A percentile compares a stretch with the other conserved stretches of the same genome.
Evolutionary conservation across 2,797 vertebrate species (phyloP).

Genomic region (Artibeus lituratus): DNA sequence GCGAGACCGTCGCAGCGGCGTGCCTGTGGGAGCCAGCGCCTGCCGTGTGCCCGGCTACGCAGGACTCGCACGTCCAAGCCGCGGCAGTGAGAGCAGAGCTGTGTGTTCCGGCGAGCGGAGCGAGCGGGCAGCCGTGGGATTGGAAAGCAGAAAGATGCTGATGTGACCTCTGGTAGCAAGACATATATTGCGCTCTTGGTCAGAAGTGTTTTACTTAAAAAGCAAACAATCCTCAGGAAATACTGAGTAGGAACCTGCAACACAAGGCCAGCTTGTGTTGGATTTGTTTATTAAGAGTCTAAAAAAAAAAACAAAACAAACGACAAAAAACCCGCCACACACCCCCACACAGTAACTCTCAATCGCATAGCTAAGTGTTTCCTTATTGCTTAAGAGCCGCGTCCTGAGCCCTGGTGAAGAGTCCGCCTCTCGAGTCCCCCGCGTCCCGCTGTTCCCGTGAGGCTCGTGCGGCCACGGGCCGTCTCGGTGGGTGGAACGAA

Average conservation of each 20-base stretch:
- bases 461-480: constrained; percentile 21
- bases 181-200: constrained; percentile 64
- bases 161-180: constrained; percentile 57
- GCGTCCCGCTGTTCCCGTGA: constrained; percentile 23
- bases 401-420: not conserved
- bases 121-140: constrained; percentile 42
- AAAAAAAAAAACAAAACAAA: not conserved
- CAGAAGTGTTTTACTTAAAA: constrained; percentile 70
- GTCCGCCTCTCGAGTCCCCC: not conserved
- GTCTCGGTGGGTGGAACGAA: not conserved
- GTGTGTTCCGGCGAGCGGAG: not conserved
- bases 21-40: constrained; percentile 71
- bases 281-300: constrained; percentile 76
- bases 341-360: constrained; percentile 23
- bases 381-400: not conserved
- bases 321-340: not conserved
- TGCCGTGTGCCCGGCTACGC: constrained; percentile 66
- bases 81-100: constrained; percentile 37
- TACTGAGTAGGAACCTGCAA: constrained; percentile 81
- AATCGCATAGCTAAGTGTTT: not conserved
- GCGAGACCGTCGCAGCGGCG: constrained; percentile 62
- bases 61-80: constrained; percentile 55
- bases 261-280: constrained; percentile 85
- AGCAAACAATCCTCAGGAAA: constrained; percentile 73
- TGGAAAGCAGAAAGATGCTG: constrained; percentile 64